A percentile compares a stretch with the other conserved stretches of the same genome.
phyloP scores from a whole-genome alignment of 2,888 invertebrate species.

The Dysmachus trigonus region DNA sequence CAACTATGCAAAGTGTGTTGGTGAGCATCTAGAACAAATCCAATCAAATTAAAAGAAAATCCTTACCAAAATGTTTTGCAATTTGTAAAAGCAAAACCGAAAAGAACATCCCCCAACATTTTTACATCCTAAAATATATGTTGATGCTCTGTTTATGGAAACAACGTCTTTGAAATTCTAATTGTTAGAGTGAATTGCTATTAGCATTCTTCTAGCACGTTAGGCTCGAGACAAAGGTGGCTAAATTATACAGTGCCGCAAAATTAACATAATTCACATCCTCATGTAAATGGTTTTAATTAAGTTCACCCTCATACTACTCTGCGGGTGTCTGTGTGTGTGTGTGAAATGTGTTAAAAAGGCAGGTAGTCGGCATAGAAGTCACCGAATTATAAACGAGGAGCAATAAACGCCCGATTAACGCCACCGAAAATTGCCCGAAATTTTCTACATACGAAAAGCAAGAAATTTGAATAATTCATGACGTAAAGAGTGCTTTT shows the following conservation, averaged over 20 bases:
- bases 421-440: constrained; percentile 11
- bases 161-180: background rate
- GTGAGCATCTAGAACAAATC: too few species aligned
- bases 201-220: background rate
- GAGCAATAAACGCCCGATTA: constrained; percentile 9
- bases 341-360: background rate
- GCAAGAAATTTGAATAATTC: constrained; percentile 31
- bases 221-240: background rate
- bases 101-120: background rate
- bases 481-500: constrained; percentile 6
- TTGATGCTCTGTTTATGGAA: background rate
- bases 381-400: background rate
- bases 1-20: too few species aligned
- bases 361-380: background rate
- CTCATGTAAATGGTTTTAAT: constrained; percentile 6
- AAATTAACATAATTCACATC: constrained; percentile 8
- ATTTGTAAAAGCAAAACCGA: background rate
- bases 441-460: background rate
- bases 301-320: background rate
- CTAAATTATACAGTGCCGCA: background rate
- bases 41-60: too few species aligned
- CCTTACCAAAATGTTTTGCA: too few species aligned
- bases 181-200: background rate
- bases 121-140: background rate
- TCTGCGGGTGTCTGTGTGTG: too few species aligned